Conservation (phyloP, 2,113 vertebrate species). For the Podilymbus podiceps region DNA sequence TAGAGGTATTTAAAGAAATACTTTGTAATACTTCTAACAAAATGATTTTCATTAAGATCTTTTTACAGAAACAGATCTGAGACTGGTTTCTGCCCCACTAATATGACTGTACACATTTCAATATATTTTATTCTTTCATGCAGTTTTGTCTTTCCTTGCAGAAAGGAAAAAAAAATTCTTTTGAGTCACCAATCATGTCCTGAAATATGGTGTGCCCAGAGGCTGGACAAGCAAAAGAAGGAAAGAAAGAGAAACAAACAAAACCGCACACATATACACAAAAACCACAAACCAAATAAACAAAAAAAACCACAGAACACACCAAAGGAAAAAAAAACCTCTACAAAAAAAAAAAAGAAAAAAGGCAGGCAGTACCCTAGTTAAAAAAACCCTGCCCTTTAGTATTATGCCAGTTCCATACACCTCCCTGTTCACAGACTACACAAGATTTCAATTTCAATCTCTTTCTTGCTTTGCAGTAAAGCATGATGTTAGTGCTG, state of each 20-base stretch:
- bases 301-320: not conserved
- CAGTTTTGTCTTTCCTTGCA: not conserved
- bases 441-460: not conserved
- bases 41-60: not conserved
- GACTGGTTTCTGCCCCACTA: not conserved
- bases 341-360: not conserved
- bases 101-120: not conserved
- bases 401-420: not conserved
- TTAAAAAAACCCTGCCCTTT: not conserved
- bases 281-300: no score
- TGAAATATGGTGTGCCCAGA: accelerated
- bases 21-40: not conserved
- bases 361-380: not conserved
- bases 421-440: not conserved
- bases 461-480: not conserved
- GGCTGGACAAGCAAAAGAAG: not conserved
- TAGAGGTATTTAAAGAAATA: not conserved
- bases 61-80: not conserved
- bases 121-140: not conserved
- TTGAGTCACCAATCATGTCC: not conserved
- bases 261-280: no score
- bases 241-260: not conserved
- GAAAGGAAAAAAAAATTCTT: not conserved
- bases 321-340: not conserved
- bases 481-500: not conserved